Percentiles rank a stretch among this genome's conserved stretches.
These are phyloP conservation scores for Brachionus manjavacas DNA, from an alignment of 1,140 invertebrate species.

Conservation along the genomic window DNA sequence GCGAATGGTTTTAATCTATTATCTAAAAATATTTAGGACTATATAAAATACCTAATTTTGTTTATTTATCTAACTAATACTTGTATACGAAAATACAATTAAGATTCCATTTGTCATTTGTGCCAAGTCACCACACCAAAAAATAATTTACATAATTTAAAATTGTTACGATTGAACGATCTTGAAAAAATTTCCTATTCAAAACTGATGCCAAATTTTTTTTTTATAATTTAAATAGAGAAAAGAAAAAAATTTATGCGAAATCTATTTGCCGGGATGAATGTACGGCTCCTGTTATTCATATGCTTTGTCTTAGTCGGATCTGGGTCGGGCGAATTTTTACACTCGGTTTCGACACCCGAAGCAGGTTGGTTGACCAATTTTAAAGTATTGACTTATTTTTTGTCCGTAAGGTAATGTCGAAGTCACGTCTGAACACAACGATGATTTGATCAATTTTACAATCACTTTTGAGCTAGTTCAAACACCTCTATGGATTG, in stretches of 20 bases:
- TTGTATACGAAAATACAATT: not conserved
- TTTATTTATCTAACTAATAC: not conserved
- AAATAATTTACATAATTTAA: not conserved
- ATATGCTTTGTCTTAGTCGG: not conserved
- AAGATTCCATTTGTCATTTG: not conserved
- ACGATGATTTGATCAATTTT: not conserved
- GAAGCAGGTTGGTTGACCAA: not conserved
- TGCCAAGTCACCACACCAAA: not conserved
- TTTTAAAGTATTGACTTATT: not conserved
- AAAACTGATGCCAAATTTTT: not conserved
- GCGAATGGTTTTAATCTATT: not conserved
- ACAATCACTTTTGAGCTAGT: not conserved
- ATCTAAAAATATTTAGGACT: not conserved
- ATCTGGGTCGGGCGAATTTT: not conserved
- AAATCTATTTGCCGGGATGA: not conserved
- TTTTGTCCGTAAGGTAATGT: not conserved
- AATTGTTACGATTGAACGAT: slow-evolving; percentile 18
- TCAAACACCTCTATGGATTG: not conserved
- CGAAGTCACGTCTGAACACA: not conserved
- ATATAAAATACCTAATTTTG: not conserved
- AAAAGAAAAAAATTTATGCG: not conserved
- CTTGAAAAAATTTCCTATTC: not conserved
- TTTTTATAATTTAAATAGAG: not conserved
- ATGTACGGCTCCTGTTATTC: not conserved
- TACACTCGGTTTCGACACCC: not conserved